These are phyloP conservation scores for Gymnodraco acuticeps DNA, from an alignment of 2,797 vertebrate genomes.

Conservation along the genomic window DNA sequence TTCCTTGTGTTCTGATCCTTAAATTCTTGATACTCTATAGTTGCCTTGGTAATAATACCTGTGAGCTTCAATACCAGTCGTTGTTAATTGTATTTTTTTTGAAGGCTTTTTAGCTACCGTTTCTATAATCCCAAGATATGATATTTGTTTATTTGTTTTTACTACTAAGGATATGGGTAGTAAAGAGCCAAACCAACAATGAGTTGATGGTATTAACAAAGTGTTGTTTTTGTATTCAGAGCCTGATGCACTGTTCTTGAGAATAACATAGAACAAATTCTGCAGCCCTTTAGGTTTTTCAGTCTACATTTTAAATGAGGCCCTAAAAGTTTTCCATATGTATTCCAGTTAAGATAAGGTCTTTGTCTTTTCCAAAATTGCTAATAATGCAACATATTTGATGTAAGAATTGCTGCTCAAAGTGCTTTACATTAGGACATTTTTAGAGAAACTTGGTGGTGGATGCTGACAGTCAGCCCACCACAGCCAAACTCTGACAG, in stretches of 20 bases:
- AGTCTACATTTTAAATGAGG: background rate
- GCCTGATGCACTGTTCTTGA: background rate
- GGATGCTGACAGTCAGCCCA: constrained; percentile 2
- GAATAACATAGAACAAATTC: background rate
- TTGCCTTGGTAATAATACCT: background rate
- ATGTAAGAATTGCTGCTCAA: background rate
- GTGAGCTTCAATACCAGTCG: background rate
- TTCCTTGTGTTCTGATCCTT: background rate
- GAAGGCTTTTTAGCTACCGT: background rate
- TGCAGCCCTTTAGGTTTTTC: background rate
- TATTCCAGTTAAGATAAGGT: background rate
- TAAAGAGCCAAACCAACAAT: background rate
- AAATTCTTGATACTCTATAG: background rate
- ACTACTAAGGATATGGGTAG: background rate
- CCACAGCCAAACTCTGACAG: constrained; percentile 20
- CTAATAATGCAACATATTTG: background rate
- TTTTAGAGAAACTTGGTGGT: constrained; percentile 1
- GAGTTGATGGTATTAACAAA: background rate
- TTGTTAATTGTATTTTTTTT: background rate
- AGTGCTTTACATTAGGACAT: constrained; percentile 1
- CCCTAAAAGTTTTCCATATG: background rate
- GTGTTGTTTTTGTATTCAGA: background rate
- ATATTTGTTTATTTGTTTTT: background rate
- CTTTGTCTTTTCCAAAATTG: background rate
- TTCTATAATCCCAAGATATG: background rate